These are phyloP conservation scores for Metaphire vulgaris DNA, from an alignment of 1,140 invertebrate genomes.

Conservation along the genomic window DNA sequence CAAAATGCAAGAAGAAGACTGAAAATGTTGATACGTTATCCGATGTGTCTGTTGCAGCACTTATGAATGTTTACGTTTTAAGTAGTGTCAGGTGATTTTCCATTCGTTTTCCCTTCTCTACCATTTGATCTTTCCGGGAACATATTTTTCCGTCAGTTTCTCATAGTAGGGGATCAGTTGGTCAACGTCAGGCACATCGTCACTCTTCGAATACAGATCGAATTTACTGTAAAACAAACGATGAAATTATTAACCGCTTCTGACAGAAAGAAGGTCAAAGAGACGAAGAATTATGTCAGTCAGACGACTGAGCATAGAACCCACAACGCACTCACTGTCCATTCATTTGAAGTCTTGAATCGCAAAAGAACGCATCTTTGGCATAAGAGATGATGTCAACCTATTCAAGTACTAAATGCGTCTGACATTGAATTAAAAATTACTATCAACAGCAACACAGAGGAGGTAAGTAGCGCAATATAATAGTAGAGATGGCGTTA, in stretches of 20 bases:
- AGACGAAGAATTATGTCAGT: neutral
- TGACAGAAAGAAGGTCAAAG: too few species aligned
- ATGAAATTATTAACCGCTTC: slow-evolving; percentile 30
- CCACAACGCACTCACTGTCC: neutral
- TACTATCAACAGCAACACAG: too few species aligned
- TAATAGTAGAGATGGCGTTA: slow-evolving; percentile 49
- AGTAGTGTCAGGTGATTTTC: too few species aligned
- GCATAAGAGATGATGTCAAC: neutral
- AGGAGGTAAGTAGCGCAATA: neutral
- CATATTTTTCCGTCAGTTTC: slow-evolving; percentile 81
- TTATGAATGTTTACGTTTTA: too few species aligned
- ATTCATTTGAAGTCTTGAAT: neutral
- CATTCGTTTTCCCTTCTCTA: too few species aligned
- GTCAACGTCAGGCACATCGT: slow-evolving; percentile 73
- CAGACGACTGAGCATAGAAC: too few species aligned
- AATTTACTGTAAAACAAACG: slow-evolving; percentile 68
- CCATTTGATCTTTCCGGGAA: slow-evolving; percentile 66
- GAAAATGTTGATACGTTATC: too few species aligned
- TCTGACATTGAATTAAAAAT: too few species aligned
- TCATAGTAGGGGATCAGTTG: slow-evolving; percentile 85
- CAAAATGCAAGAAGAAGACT: too few species aligned
- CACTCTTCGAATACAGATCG: slow-evolving; percentile 87
- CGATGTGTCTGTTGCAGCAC: too few species aligned
- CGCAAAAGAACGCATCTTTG: slow-evolving; percentile 2
- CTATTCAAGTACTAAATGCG: too few species aligned